These are phyloP conservation scores for Montifringilla adamsi DNA, from an alignment of 2,113 vertebrate genomes.

Conservation along the genomic window DNA sequence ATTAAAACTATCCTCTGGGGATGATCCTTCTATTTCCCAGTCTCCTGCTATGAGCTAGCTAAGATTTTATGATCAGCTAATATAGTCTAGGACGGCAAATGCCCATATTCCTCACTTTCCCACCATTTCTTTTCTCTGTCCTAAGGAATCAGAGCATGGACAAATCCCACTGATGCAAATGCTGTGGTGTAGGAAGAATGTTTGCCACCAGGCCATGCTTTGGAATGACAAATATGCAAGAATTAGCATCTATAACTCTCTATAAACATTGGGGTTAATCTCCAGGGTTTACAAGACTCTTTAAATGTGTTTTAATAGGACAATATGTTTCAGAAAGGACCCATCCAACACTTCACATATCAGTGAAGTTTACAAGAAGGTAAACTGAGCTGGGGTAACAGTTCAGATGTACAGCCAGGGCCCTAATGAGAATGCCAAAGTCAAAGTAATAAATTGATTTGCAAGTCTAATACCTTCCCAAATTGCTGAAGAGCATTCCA, in stretches of 20 bases:
- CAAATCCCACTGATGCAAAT: constrained; percentile 45
- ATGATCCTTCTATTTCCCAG: not conserved
- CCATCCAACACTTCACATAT: constrained; percentile 37
- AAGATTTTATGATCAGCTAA: not conserved
- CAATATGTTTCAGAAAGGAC: constrained; percentile 25
- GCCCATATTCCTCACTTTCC: not conserved
- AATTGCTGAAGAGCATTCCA: constrained; percentile 16
- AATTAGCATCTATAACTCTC: constrained; percentile 62
- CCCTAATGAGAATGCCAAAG: constrained; percentile 40
- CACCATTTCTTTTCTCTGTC: not conserved
- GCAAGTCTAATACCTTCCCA: constrained; percentile 36
- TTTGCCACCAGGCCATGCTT: constrained; percentile 34
- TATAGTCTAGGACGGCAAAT: constrained; percentile 4
- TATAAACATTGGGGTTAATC: constrained; percentile 62
- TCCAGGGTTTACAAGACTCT: constrained; percentile 60
- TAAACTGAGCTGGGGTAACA: constrained; percentile 21
- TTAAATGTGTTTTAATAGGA: constrained; percentile 59
- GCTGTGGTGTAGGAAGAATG: not conserved
- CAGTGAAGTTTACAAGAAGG: constrained; percentile 42
- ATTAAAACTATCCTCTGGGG: not conserved
- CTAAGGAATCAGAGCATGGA: not conserved
- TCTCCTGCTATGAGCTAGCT: not conserved
- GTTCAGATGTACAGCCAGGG: not conserved
- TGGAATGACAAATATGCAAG: constrained; percentile 63
- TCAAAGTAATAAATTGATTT: constrained; percentile 34